phyloP scores from a whole-genome alignment of 2,888 invertebrate genomes.

The Stenodema calcarata region DNA sequence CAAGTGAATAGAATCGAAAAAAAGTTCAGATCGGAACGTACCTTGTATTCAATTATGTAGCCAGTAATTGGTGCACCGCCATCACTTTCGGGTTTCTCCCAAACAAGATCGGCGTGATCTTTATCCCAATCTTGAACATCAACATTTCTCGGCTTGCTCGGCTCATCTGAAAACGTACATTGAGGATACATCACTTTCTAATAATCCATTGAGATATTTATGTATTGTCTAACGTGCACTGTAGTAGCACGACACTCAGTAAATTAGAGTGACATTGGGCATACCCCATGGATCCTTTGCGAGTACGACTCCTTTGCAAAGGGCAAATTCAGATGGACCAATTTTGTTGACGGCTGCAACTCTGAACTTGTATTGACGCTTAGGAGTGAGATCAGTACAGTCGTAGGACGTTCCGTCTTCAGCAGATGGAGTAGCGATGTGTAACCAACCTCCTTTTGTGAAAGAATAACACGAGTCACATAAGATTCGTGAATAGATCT shows the following conservation, averaged over 20 bases:
- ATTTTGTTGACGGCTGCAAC: conserved; percentile 92
- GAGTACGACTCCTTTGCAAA: conserved; percentile 83
- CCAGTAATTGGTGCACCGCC: conserved; percentile 94
- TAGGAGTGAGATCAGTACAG: conserved; percentile 85
- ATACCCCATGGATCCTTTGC: conserved; percentile 97
- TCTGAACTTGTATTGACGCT: conserved; percentile 94
- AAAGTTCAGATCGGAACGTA: conserved; percentile 58
- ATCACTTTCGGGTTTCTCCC: conserved; percentile 91
- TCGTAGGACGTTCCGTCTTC: conserved; percentile 75
- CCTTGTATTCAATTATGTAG: conserved; percentile 89
- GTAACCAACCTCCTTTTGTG: conserved; percentile 76
- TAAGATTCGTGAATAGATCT: background rate
- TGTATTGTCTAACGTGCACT: too few species aligned
- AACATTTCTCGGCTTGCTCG: conserved; percentile 90
- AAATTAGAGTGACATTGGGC: background rate
- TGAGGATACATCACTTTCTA: background rate
- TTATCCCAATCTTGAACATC: conserved; percentile 96
- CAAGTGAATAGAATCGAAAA: background rate
- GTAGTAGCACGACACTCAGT: too few species aligned
- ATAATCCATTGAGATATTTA: background rate
- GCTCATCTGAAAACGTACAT: conserved; percentile 74
- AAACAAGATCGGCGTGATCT: conserved; percentile 93
- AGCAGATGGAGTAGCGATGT: conserved; percentile 78
- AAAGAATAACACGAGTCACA: conserved; percentile 60
- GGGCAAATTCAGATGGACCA: conserved; percentile 89